Evolutionary conservation across 2,888 invertebrate genomes (phyloP), one percentile per base, ranked within the genome.

Genomic region (Diplolepis rosae): DNA sequence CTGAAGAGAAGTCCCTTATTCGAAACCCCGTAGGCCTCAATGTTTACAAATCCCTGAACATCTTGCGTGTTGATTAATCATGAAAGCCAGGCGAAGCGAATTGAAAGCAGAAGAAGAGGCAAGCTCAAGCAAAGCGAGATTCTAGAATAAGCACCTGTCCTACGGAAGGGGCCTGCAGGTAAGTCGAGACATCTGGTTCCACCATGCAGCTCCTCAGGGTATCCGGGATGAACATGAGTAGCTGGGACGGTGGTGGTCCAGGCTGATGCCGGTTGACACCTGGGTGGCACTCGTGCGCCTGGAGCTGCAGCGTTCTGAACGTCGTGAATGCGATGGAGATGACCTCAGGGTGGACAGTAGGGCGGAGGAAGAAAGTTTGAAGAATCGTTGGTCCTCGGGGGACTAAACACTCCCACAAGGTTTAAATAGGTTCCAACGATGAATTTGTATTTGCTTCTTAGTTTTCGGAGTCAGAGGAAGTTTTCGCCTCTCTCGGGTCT

Each of bases 141-240:
- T 56, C 28, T 54, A 61, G 24, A n/a, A 24, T 27, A 61, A 61
- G 92, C 93, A 96, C 96, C 96, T 96, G 96, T 94, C 96, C 95
- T 92, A 96, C 95, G 92, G 96, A 95, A 92, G 96, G 95, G 92
- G 96, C 95, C 93, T 96, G 96, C 89, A 96, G 94, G 92, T 96
- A 96, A 90, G 95, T 95, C 90, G 96, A 95, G 91, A 96, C 96
- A 95, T 96, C 96, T 91, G 94, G 94, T 94, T 96, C 96, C 93
- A 96, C 95, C 96, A 96, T 96, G 93, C 95, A 96, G 95, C 95
- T 95, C 92, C 95, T 94, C 92, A 95, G 92, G 87, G 95, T 94
- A 91, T 96, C 96, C 91, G 96, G 96, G 93, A 96, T 95, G 92
- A 96, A 96, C 96, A 96, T 96, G 90, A 91, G 91, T 90, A 89